Base-by-base conservation (phyloP, 2,888 invertebrate genomes). In the Hemaris fuciformis region DNA sequence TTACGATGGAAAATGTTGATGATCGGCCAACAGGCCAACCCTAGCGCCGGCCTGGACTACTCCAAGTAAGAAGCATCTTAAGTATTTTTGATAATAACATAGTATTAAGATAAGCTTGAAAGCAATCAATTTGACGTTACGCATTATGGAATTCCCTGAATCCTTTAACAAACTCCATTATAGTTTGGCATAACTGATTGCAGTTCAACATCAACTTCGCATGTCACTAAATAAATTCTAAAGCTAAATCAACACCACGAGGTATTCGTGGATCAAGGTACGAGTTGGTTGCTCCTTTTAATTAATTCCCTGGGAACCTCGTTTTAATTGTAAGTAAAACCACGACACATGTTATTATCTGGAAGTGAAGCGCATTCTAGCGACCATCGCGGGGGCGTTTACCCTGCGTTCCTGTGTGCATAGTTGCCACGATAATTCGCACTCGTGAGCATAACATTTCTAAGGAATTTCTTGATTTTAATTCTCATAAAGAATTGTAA, bases 251-350 rank as follows among this genome's bases (percentile, higher is more conserved):
- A 65, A 63, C 62, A 38, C 59, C 38, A 64, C 65, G 59, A 48
- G 60, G 62, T 62, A 65, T 66, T 66, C 64, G 34, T 64, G 42
- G 62, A 38, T 57, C 23, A 41, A 31, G 77, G 81, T 84, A 81
- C 74, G 71, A 75, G 34, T 70, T 74, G 81, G 77, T 75, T 84
- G 84, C 79, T 70, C 76, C 70, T 76, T 76, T 79, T 88, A 87
- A 89, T 87, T 83, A 79, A 68, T 71, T 76, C 76, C 76, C 80
- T 84, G 87, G 76, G 87, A 87, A 87, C 74, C 68, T 69, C 67
- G 65, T 65, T 71, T 76, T 87, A 87, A 87, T 88, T 84, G 79
- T 74, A 67, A 70, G 76, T 69, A 76, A 73, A 76, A 68, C 66
- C 68, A 63, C 71, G 66, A 72, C 72, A 73, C 72, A 69, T 85